phyloP scores from a whole-genome alignment of 2,888 invertebrate genomes.

The Gerris lacustris region DNA sequence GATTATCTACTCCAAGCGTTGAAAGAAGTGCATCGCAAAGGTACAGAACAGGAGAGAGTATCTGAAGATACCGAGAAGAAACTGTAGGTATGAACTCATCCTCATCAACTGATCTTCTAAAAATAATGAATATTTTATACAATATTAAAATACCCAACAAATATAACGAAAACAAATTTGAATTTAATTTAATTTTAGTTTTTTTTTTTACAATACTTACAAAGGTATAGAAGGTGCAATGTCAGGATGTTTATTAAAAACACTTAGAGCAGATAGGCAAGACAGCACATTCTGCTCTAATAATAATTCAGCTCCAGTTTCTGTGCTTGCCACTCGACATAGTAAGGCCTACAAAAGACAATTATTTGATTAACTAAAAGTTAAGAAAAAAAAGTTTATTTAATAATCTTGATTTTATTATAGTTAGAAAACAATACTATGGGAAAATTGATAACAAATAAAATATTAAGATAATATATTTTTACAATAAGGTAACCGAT shows the following conservation, averaged over 20 bases:
- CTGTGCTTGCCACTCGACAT: constrained; percentile 53
- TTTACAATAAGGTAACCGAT: too few species aligned
- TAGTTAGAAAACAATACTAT: too few species aligned
- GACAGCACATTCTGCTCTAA: constrained; percentile 48
- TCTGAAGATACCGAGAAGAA: constrained; percentile 63
- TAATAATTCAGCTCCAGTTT: constrained; percentile 52
- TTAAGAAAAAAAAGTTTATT: constrained; percentile 17
- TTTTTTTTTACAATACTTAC: constrained; percentile 17
- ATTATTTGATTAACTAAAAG: constrained; percentile 15
- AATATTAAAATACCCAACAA: too few species aligned
- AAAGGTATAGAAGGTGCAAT: constrained; percentile 33
- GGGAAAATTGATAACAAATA: too few species aligned
- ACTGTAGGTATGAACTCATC: constrained; percentile 48
- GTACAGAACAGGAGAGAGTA: constrained; percentile 66
- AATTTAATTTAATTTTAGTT: too few species aligned
- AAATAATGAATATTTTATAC: not conserved
- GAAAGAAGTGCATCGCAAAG: constrained; percentile 71
- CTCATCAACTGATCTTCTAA: constrained; percentile 14
- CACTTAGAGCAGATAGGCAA: constrained; percentile 53
- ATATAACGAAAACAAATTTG: too few species aligned
- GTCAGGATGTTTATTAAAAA: constrained; percentile 62
- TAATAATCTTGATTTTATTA: not conserved
- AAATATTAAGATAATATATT: too few species aligned
- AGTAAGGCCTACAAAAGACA: constrained; percentile 45
- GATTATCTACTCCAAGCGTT: constrained; percentile 70